phyloP scores from a whole-genome alignment of 2,888 invertebrate genomes.

The Eristalis intricaria region DNA sequence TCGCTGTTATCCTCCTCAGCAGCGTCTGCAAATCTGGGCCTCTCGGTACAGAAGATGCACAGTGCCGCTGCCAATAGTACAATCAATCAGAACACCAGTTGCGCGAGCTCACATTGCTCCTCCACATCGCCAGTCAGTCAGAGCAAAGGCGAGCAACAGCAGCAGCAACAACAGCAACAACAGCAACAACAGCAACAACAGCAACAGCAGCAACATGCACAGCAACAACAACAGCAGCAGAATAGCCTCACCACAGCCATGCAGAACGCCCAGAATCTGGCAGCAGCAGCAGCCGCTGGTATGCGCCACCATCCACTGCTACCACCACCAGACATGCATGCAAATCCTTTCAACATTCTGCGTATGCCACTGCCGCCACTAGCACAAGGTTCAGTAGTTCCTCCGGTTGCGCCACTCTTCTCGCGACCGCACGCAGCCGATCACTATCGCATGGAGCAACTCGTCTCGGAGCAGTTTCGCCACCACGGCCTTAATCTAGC shows the following conservation, averaged over 20 bases:
- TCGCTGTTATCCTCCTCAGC: conserved; percentile 55
- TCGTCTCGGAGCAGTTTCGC: conserved; percentile 91
- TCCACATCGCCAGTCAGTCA: conserved; percentile 72
- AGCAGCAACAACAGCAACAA: conserved; percentile 83
- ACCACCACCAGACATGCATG: conserved; percentile 88
- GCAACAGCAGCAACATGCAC: conserved; percentile 77
- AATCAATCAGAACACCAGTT: conserved; percentile 71
- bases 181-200: conserved; percentile 76
- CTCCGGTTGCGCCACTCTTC: conserved; percentile 87
- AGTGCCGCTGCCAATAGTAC: conserved; percentile 71
- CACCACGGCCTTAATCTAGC: conserved; percentile 90
- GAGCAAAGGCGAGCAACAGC: conserved; percentile 80
- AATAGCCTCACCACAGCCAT: conserved; percentile 85
- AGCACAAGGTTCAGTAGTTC: conserved; percentile 86
- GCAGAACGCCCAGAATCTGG: conserved; percentile 83
- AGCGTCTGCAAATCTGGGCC: conserved; percentile 70
- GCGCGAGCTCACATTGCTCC: conserved; percentile 71
- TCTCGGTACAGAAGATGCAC: conserved; percentile 74
- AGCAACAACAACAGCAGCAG: conserved; percentile 79
- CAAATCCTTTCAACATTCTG: conserved; percentile 88
- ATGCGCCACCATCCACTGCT: conserved; percentile 86
- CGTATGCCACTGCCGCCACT: conserved; percentile 89
- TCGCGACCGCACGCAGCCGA: conserved; percentile 91
- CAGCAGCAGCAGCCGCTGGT: conserved; percentile 77
- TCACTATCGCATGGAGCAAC: conserved; percentile 91